These are phyloP conservation scores for Paedocypris sp. DNA, from an alignment of 2,113 vertebrate species.

Conservation along the genomic window DNA sequence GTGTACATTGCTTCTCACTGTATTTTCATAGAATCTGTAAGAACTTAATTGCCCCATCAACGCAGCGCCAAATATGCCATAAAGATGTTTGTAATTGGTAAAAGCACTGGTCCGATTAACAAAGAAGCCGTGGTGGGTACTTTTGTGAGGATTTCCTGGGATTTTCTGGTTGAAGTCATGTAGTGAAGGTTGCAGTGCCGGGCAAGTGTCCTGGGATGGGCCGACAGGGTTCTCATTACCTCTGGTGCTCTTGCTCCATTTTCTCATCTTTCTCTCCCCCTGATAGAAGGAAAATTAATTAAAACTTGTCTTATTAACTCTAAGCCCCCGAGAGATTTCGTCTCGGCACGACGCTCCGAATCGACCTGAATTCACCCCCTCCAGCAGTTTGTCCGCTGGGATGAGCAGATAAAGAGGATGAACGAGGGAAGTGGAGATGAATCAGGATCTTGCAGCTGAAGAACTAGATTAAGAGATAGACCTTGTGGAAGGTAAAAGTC, in stretches of 20 bases:
- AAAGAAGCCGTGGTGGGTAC: too few relatives aligned
- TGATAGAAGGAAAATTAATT: slow-evolving; percentile 49
- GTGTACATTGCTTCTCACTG: too few relatives aligned
- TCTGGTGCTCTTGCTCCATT: not conserved
- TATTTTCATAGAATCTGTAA: too few relatives aligned
- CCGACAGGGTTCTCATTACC: slow-evolving; percentile 22
- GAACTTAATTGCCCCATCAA: too few relatives aligned
- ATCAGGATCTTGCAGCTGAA: not conserved
- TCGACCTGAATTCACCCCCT: slow-evolving; percentile 28
- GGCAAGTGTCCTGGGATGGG: not conserved
- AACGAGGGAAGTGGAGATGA: not conserved
- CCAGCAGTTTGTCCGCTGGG: slow-evolving; percentile 12
- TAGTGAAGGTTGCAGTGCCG: not conserved
- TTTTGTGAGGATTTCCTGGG: too few relatives aligned
- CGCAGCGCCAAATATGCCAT: too few relatives aligned
- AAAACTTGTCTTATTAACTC: slow-evolving; percentile 48
- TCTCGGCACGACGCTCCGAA: slow-evolving; percentile 20
- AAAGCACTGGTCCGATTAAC: too few relatives aligned
- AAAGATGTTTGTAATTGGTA: too few relatives aligned
- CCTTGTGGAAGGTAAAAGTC: too few relatives aligned
- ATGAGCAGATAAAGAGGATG: slow-evolving; percentile 28
- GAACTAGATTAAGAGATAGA: not conserved
- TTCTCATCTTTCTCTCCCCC: slow-evolving; percentile 31
- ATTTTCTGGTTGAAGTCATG: slow-evolving; percentile 5
- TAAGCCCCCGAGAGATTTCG: slow-evolving; percentile 8